Percentiles rank a stretch among this genome's conserved stretches.
Conservation (phyloP, 2,113 vertebrate genomes). For the Alouatta palliata region DNA sequence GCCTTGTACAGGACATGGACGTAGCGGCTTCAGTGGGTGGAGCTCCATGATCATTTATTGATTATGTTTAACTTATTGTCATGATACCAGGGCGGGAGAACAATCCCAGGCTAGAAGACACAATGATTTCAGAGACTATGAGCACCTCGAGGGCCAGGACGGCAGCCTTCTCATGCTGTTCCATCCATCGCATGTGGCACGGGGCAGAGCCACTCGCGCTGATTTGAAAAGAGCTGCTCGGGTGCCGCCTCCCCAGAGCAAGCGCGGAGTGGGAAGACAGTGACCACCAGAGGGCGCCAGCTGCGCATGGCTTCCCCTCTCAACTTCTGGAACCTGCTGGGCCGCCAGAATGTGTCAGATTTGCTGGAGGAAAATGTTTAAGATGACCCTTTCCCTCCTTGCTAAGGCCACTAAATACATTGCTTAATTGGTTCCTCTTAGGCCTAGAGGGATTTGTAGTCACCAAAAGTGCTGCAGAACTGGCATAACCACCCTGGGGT, state of each 20-base stretch:
- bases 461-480: not conserved
- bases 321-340: not conserved
- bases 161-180: not conserved
- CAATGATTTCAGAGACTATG: not conserved
- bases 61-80: not conserved
- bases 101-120: not conserved
- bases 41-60: too few relatives aligned
- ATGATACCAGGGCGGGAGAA: not conserved
- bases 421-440: not conserved
- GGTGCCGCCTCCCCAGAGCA: not conserved
- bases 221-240: accelerated
- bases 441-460: not conserved
- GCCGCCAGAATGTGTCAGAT: not conserved
- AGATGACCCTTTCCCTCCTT: slow-evolving; percentile 14
- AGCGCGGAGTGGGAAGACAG: not conserved
- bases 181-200: accelerated
- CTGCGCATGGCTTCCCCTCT: not conserved
- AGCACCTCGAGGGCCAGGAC: not conserved
- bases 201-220: accelerated
- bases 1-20: not conserved
- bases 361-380: slow-evolving; percentile 37
- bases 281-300: slow-evolving; percentile 66
- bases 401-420: not conserved
- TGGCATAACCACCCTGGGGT: not conserved
- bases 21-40: accelerated